A percentile compares a stretch with the other conserved stretches of the same genome.
Evolutionary conservation across 2,888 invertebrate species (phyloP).

Genomic region (Argyresthia goedartella): DNA sequence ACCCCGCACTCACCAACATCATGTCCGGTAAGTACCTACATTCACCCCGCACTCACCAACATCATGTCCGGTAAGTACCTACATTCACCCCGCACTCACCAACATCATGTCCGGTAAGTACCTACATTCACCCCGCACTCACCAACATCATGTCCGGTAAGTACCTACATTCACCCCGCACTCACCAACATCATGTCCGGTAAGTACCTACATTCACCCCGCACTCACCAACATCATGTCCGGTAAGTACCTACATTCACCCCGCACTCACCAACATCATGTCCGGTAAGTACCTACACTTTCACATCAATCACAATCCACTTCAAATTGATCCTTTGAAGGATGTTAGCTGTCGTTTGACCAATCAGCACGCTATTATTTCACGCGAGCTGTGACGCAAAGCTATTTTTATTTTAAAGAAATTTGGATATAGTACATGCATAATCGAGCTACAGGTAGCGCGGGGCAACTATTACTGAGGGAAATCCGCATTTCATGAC

Average conservation of each 20-base stretch:
- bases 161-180: slow-evolving; percentile 54
- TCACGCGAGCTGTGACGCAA: too few relatives aligned
- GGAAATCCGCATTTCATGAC: too few relatives aligned
- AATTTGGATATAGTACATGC: too few relatives aligned
- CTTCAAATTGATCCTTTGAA: too few relatives aligned
- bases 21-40: slow-evolving; percentile 60
- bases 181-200: slow-evolving; percentile 66
- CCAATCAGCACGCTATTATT: too few relatives aligned
- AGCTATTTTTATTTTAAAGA: too few relatives aligned
- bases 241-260: slow-evolving; percentile 50
- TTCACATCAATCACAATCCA: slow-evolving; percentile 65
- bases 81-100: slow-evolving; percentile 64
- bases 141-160: slow-evolving; percentile 64
- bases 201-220: slow-evolving; percentile 49
- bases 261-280: slow-evolving; percentile 65
- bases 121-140: slow-evolving; percentile 62
- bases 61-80: slow-evolving; percentile 60
- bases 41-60: slow-evolving; percentile 65
- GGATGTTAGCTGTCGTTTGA: too few relatives aligned
- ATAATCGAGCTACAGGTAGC: too few relatives aligned
- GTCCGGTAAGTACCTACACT: slow-evolving; percentile 50
- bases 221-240: slow-evolving; percentile 66
- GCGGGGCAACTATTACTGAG: too few relatives aligned
- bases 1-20: slow-evolving; percentile 64
- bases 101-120: slow-evolving; percentile 60